Percentiles rank a stretch among this genome's conserved stretches.
phyloP scores from a whole-genome alignment of 53 echinoderm and acorn worm species.

The Apostichopus leukothele region DNA sequence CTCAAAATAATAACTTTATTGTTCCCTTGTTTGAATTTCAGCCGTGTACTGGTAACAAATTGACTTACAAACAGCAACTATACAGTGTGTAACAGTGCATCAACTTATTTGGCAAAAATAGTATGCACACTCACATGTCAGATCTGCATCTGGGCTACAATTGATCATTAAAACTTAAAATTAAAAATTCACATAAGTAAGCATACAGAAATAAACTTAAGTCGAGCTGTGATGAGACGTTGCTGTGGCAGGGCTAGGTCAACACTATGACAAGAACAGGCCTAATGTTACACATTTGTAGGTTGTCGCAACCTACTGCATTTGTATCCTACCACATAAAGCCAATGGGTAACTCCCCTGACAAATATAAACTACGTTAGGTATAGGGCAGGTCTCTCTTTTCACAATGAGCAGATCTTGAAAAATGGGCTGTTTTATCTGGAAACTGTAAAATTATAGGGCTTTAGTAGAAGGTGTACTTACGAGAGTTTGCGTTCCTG shows the following conservation, averaged over 20 bases:
- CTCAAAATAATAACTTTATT: no score
- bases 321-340: background rate
- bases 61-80: background rate
- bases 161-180: no score
- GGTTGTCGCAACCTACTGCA: no score
- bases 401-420: background rate
- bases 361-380: constrained; percentile 13
- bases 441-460: background rate
- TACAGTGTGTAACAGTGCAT: background rate
- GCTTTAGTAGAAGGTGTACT: constrained; percentile 37
- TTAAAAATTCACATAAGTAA: no score
- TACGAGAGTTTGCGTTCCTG: constrained; percentile 88
- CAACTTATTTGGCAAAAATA: background rate
- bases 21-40: no score
- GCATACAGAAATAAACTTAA: no score
- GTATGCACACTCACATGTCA: background rate
- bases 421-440: background rate
- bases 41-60: no score
- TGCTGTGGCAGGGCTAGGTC: no score
- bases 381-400: background rate
- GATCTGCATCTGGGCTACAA: no score
- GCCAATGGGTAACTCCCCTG: background rate
- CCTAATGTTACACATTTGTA: no score
- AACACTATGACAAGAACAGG: no score
- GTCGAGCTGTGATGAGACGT: no score